Conservation (phyloP, 2,797 vertebrate genomes). For the Amazonetta brasiliensis region DNA sequence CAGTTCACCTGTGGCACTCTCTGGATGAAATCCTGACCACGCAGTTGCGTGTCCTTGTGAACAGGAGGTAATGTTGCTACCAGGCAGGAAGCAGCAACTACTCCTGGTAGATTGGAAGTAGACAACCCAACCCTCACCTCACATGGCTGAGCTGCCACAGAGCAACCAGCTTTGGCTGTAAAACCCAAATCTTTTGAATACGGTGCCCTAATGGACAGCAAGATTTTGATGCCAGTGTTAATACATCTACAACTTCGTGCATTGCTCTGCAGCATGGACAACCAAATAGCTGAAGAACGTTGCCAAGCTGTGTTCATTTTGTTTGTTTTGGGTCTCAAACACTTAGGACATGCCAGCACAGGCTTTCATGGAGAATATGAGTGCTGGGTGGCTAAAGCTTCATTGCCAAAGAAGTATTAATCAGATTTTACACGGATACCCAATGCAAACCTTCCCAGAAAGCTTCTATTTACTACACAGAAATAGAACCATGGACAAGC, state of each 20-base stretch:
- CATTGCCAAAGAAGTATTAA: not conserved
- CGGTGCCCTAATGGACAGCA: rapidly evolving
- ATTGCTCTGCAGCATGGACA: not conserved
- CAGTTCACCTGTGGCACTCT: not conserved
- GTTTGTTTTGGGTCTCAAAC: not conserved
- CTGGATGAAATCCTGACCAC: not conserved
- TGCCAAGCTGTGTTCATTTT: rapidly evolving
- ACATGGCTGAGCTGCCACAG: not conserved
- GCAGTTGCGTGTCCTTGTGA: not conserved
- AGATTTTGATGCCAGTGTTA: not conserved
- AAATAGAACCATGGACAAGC: not conserved
- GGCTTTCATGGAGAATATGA: not conserved
- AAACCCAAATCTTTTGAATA: not conserved
- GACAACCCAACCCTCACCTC: not conserved
- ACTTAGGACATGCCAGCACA: not conserved
- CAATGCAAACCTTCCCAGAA: slow-evolving; percentile 37
- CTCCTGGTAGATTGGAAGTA: not conserved
- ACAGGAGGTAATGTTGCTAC: not conserved
- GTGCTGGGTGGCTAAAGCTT: not conserved
- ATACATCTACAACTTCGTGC: not conserved
- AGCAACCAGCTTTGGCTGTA: not conserved
- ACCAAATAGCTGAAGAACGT: not conserved
- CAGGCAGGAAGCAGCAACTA: not conserved
- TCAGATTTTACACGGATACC: not conserved
- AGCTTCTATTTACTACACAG: slow-evolving; percentile 13